These are phyloP conservation scores for Formica selysi DNA, from an alignment of 1,140 invertebrate species.

Conservation along the genomic window DNA sequence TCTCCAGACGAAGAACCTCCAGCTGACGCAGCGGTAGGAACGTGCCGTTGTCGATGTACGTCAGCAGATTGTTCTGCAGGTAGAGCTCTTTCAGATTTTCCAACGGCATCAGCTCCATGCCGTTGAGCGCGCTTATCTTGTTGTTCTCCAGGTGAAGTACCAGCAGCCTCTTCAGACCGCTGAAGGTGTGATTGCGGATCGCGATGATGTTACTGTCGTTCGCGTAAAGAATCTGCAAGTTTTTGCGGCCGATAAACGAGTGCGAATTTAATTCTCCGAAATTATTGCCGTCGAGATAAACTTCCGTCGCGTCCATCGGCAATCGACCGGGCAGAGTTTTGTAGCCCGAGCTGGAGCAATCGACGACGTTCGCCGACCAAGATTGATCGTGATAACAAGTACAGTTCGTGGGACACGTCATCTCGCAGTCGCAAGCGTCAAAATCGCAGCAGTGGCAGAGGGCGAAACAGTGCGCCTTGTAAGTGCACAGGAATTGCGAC, in stretches of 20 bases:
- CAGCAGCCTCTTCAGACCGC: constrained; percentile 91
- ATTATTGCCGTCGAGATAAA: constrained; percentile 95
- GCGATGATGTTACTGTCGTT: constrained; percentile 93
- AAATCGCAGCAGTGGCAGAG: constrained; percentile 95
- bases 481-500: constrained; percentile 94
- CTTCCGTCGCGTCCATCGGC: constrained; percentile 96
- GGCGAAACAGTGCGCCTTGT: constrained; percentile 93
- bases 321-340: constrained; percentile 91
- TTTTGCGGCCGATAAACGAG: constrained; percentile 95
- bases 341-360: constrained; percentile 92
- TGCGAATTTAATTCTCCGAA: constrained; percentile 93
- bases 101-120: constrained; percentile 91
- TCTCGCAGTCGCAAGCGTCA: constrained; percentile 94
- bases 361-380: constrained; percentile 96
- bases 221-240: constrained; percentile 92
- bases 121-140: constrained; percentile 90
- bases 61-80: constrained; percentile 93
- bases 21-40: constrained; percentile 91
- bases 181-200: constrained; percentile 95
- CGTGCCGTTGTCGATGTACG: constrained; percentile 91
- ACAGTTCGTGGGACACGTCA: constrained; percentile 94
- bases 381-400: constrained; percentile 95
- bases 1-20: constrained; percentile 92
- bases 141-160: constrained; percentile 95
- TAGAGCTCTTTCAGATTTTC: constrained; percentile 93